A percentile compares a stretch with the other conserved stretches of the same genome.
Evolutionary conservation across 2,113 vertebrate genomes (phyloP).

Genomic region (Elephantulus edwardii): DNA sequence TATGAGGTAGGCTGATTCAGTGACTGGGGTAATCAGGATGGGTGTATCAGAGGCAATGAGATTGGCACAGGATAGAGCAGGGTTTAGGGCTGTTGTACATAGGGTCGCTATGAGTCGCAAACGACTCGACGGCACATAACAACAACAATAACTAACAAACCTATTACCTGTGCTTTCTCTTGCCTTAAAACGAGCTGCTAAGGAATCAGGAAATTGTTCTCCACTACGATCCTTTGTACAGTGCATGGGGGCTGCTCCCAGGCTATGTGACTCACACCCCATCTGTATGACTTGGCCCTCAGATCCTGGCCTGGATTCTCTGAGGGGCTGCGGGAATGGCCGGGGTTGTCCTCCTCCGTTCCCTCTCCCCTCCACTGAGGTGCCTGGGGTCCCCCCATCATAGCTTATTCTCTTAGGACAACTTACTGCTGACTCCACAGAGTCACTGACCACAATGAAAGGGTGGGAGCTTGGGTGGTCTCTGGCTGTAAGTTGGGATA

Average conservation of each 20-base stretch:
- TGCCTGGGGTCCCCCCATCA: not conserved
- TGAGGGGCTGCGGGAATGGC: not conserved
- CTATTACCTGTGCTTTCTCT: too few species aligned
- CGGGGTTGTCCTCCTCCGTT: not conserved
- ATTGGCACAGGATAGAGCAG: too few species aligned
- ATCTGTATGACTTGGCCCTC: not conserved
- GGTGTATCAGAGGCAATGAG: too few species aligned
- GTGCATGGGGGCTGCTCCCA: not conserved
- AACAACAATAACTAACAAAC: not conserved
- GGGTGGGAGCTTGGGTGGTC: not conserved
- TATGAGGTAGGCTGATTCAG: too few species aligned
- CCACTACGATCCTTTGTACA: not conserved
- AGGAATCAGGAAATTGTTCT: not conserved
- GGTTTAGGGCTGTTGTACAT: too few species aligned
- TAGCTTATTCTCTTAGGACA: not conserved
- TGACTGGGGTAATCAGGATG: too few species aligned
- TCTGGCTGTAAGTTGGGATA: not conserved
- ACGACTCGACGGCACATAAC: too few species aligned
- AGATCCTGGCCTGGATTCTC: not conserved
- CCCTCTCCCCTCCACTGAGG: not conserved
- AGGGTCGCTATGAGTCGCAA: too few species aligned
- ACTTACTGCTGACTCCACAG: not conserved
- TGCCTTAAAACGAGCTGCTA: not conserved
- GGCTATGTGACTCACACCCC: not conserved
- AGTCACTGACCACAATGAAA: not conserved